These are phyloP conservation scores for Manis pentadactyla DNA, from an alignment of 2,797 vertebrate species.

Conservation along the genomic window DNA sequence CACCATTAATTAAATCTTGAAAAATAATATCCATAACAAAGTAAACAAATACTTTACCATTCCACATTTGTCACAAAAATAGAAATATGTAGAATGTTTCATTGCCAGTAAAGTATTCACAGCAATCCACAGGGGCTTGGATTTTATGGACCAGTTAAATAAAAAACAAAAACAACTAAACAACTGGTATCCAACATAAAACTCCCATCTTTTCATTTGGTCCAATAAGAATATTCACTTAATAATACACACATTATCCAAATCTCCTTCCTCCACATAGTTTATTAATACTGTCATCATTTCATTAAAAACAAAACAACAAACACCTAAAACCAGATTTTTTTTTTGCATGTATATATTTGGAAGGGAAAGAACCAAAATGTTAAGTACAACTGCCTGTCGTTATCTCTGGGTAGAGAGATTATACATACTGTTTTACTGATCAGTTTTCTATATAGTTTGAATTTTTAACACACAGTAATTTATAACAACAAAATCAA, in stretches of 20 bases:
- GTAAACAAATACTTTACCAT: background rate
- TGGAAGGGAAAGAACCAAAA: conserved; percentile 43
- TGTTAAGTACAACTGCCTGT: conserved; percentile 34
- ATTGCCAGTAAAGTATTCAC: background rate
- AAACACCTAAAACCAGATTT: background rate
- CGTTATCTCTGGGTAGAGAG: conserved; percentile 19
- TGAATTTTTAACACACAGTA: conserved; percentile 34
- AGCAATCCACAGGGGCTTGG: background rate
- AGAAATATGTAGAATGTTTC: background rate
- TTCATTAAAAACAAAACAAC: conserved; percentile 43
- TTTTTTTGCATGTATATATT: background rate
- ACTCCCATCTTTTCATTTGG: conserved; percentile 13
- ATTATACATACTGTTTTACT: conserved; percentile 12
- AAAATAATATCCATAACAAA: conserved; percentile 43
- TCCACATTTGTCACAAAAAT: background rate
- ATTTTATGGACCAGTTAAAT: background rate
- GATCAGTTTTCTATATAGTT: conserved; percentile 42
- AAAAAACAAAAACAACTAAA: background rate
- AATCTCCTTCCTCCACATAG: background rate
- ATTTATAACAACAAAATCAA: conserved; percentile 35
- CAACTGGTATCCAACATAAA: conserved; percentile 20
- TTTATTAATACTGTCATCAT: background rate
- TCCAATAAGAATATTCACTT: conserved; percentile 31
- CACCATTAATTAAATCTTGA: background rate
- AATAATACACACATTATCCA: conserved; percentile 34